phyloP scores from a whole-genome alignment of 2,888 invertebrate species.

The Dichetophora obliterata region DNA sequence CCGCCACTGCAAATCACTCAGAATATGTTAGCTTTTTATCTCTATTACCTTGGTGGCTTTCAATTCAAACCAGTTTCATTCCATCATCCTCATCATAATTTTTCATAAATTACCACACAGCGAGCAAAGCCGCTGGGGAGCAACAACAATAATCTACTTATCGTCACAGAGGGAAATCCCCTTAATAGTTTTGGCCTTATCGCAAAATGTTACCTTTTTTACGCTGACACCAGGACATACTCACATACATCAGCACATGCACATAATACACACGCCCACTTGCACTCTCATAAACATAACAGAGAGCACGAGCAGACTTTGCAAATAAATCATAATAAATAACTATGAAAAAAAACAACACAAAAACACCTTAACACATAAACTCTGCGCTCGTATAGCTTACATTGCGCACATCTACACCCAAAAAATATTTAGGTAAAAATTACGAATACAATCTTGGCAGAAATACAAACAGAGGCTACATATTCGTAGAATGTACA shows the following conservation, averaged over 20 bases:
- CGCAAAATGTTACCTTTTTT: not conserved
- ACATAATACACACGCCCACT: not conserved
- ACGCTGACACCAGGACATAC: not conserved
- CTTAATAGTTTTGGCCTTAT: constrained; percentile 14
- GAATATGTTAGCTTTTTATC: constrained; percentile 1
- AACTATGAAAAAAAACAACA: constrained; percentile 54
- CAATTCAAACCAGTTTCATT: constrained; percentile 5
- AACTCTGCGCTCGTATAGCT: constrained; percentile 46
- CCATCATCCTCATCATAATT: constrained; percentile 28
- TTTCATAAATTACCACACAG: constrained; percentile 9
- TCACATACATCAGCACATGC: not conserved
- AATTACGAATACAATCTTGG: no score
- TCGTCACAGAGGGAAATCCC: constrained; percentile 27
- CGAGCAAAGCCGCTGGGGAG: not conserved
- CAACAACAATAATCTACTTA: constrained; percentile 23
- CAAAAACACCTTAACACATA: constrained; percentile 60
- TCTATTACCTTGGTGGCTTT: not conserved
- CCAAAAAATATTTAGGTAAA: no score
- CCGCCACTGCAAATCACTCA: constrained; percentile 12
- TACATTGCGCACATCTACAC: constrained; percentile 25
- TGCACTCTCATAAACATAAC: not conserved
- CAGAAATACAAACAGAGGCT: no score
- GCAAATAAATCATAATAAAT: constrained; percentile 66
- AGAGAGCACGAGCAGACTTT: constrained; percentile 21
- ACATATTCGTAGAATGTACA: no score